Percentiles rank a stretch among this genome's conserved stretches.
These are phyloP conservation scores for Parasteatoda tepidariorum DNA, from an alignment of 1,140 invertebrate genomes.

Conservation along the genomic window DNA sequence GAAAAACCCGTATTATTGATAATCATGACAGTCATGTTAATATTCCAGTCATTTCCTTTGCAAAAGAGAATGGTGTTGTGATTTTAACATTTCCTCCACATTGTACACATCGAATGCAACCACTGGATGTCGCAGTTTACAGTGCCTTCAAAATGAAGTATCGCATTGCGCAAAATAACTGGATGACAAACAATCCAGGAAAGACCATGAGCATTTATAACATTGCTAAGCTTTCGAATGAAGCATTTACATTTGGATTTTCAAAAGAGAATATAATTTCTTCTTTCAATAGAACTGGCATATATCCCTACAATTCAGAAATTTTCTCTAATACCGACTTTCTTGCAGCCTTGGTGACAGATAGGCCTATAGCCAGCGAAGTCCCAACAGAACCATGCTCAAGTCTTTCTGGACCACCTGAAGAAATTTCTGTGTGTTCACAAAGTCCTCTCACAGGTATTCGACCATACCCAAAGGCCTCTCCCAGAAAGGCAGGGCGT, in stretches of 20 bases:
- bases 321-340: not conserved
- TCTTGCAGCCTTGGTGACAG: not conserved
- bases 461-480: not conserved
- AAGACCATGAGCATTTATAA: not conserved
- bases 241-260: not conserved
- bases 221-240: not conserved
- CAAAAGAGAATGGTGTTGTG: conserved; percentile 19
- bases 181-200: conserved; percentile 6
- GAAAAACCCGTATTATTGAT: conserved; percentile 2
- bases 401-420: not conserved
- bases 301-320: not conserved
- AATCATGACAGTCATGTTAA: conserved; percentile 4
- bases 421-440: not conserved
- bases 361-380: not conserved
- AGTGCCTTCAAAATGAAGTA: conserved; percentile 5
- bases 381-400: not conserved
- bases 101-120: conserved; percentile 4
- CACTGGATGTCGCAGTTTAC: not conserved
- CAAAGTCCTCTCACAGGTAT: not conserved
- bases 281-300: not conserved
- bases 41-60: not conserved
- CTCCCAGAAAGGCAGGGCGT: not conserved
- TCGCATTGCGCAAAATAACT: conserved; percentile 14
- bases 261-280: not conserved
- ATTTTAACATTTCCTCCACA: not conserved